Conservation (phyloP, 2,113 vertebrate genomes). For the Electrona antarctica region DNA sequence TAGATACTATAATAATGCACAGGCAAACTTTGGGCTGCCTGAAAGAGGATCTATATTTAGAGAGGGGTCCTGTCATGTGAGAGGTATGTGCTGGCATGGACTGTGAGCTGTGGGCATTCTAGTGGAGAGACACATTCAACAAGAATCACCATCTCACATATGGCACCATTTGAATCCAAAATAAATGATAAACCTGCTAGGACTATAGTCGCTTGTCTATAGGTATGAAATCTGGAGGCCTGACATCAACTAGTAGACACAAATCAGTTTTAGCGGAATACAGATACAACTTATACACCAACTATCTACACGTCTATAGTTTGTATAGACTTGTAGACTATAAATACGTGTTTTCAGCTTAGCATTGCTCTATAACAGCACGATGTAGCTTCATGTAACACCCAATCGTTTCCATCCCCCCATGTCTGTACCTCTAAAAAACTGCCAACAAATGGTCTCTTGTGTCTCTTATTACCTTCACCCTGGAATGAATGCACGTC, state of each 20-base stretch:
- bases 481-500: background rate
- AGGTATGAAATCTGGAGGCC: background rate
- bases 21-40: conserved; percentile 66
- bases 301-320: no score
- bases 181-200: background rate
- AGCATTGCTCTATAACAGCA: conserved; percentile 10
- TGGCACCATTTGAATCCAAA: conserved; percentile 22
- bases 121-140: conserved; percentile 61
- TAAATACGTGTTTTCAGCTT: background rate
- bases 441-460: conserved; percentile 51
- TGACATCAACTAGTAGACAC: no score
- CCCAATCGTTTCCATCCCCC: conserved; percentile 12
- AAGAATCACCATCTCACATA: conserved; percentile 50
- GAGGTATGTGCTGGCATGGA: conserved; percentile 78
- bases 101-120: conserved; percentile 64
- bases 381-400: conserved; percentile 10
- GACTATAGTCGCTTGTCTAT: background rate
- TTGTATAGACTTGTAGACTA: no score
- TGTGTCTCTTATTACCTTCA: conserved; percentile 17
- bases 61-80: conserved; percentile 68
- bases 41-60: conserved; percentile 80
- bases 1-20: conserved; percentile 15
- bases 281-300: no score
- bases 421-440: conserved; percentile 17
- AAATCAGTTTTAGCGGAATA: background rate